Conservation (phyloP, 1,140 invertebrate species). For the Anthonomus grandis region DNA sequence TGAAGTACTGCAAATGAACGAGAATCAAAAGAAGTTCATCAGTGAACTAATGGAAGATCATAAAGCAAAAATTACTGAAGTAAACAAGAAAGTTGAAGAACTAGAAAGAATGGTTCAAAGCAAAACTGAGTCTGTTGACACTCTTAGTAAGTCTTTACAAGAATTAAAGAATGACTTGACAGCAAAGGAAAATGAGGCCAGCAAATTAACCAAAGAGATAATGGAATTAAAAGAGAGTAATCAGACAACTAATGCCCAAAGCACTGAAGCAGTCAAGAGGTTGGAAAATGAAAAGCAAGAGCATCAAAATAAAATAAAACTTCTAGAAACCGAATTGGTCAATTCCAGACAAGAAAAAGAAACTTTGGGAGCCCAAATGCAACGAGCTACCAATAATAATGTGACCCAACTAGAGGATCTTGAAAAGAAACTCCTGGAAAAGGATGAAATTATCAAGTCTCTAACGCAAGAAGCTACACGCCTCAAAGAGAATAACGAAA, state of each 20-base stretch:
- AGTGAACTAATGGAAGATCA: slow-evolving; percentile 22
- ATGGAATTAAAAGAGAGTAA: background rate
- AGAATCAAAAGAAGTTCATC: slow-evolving; percentile 20
- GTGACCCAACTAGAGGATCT: slow-evolving; percentile 4
- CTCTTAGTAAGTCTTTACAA: slow-evolving; percentile 3
- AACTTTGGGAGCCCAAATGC: background rate
- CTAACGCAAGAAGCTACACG: slow-evolving; percentile 1
- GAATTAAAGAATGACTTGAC: slow-evolving; percentile 3
- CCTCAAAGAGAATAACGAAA: slow-evolving; percentile 4
- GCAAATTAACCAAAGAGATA: slow-evolving; percentile 10
- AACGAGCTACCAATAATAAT: background rate
- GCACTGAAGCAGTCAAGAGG: slow-evolving; percentile 7
- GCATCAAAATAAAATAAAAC: slow-evolving; percentile 13
- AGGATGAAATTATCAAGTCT: slow-evolving; percentile 6
- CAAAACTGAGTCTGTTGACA: slow-evolving; percentile 2
- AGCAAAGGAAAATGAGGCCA: slow-evolving; percentile 7
- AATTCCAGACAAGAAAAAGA: slow-evolving; percentile 14
- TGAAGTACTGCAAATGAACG: slow-evolving; percentile 11
- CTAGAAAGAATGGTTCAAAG: background rate
- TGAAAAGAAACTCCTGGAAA: slow-evolving; percentile 14
- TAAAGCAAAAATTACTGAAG: slow-evolving; percentile 5
- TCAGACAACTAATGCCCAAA: background rate
- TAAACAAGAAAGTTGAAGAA: slow-evolving; percentile 1
- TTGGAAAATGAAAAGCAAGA: slow-evolving; percentile 21
- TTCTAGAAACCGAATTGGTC: no score